Conservation (phyloP, 1,140 invertebrate genomes). For the Drosophila grimshawi region DNA sequence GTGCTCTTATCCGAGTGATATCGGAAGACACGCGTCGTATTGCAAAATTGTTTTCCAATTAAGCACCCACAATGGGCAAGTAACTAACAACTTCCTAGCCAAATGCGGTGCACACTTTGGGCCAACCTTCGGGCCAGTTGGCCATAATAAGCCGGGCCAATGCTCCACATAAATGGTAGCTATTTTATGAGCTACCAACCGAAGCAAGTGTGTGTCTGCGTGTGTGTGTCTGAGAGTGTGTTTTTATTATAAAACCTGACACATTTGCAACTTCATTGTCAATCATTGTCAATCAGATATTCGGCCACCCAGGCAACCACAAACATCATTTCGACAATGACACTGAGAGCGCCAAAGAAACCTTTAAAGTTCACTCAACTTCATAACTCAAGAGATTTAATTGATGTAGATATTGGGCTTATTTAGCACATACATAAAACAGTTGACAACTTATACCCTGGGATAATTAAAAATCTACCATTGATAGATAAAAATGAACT, state of each 20-base stretch:
- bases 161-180: conserved; percentile 49
- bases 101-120: conserved; percentile 26
- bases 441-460: background rate
- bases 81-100: conserved; percentile 45
- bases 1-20: conserved; percentile 1
- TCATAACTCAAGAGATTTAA: conserved; percentile 28
- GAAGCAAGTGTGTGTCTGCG: background rate
- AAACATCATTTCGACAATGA: conserved; percentile 36
- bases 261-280: conserved; percentile 56
- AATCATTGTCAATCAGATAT: conserved; percentile 55
- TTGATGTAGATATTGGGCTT: background rate
- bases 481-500: no score
- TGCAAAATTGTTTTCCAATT: conserved; percentile 47
- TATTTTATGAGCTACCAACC: conserved; percentile 23
- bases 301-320: conserved; percentile 44
- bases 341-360: conserved; percentile 37
- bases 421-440: background rate
- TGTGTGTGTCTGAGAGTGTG: background rate
- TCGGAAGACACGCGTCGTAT: conserved; percentile 9
- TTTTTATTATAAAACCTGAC: conserved; percentile 29
- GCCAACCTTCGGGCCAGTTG: conserved; percentile 35
- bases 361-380: conserved; percentile 49
- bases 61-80: conserved; percentile 31
- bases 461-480: no score
- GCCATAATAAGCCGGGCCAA: conserved; percentile 60